A percentile compares a stretch with the other conserved stretches of the same genome.
These are phyloP conservation scores for Dolomedes plantarius DNA, from an alignment of 2,888 invertebrate genomes.

Conservation along the genomic window DNA sequence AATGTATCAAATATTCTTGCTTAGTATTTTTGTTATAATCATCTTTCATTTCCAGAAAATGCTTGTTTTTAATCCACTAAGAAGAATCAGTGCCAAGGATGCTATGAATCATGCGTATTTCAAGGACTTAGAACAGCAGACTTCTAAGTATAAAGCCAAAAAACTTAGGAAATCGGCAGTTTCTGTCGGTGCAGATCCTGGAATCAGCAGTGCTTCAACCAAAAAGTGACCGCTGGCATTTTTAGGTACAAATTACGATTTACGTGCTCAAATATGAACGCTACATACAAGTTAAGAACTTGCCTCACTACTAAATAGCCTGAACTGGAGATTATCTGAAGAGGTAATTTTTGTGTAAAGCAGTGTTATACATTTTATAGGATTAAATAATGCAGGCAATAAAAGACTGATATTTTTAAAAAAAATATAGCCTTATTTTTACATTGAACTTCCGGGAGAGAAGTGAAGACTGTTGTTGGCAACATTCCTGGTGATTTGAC, in stretches of 20 bases:
- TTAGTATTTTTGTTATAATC: too few relatives aligned
- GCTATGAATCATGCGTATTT: constrained; percentile 89
- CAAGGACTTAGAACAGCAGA: constrained; percentile 74
- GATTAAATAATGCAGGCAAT: neutral
- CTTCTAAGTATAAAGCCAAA: constrained; percentile 57
- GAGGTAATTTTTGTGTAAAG: too few relatives aligned
- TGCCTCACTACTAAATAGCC: neutral
- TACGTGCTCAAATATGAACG: neutral
- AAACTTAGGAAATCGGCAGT: constrained; percentile 33
- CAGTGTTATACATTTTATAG: neutral
- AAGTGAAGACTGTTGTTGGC: too few relatives aligned
- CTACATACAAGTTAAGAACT: neutral
- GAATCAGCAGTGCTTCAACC: constrained; percentile 34
- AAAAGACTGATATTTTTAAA: too few relatives aligned
- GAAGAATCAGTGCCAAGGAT: constrained; percentile 85
- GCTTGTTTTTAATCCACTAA: constrained; percentile 87
- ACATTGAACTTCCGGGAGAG: too few relatives aligned
- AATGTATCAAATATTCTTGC: too few relatives aligned
- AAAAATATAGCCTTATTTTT: too few relatives aligned
- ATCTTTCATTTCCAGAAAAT: constrained; percentile 81
- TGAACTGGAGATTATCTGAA: too few relatives aligned
- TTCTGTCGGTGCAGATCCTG: constrained; percentile 54
- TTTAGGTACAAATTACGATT: constrained; percentile 50
- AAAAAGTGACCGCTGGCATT: constrained; percentile 34
- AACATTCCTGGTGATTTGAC: too few relatives aligned